phyloP scores from a whole-genome alignment of 2,113 vertebrate species.

The Malurus alboscapulatus region DNA sequence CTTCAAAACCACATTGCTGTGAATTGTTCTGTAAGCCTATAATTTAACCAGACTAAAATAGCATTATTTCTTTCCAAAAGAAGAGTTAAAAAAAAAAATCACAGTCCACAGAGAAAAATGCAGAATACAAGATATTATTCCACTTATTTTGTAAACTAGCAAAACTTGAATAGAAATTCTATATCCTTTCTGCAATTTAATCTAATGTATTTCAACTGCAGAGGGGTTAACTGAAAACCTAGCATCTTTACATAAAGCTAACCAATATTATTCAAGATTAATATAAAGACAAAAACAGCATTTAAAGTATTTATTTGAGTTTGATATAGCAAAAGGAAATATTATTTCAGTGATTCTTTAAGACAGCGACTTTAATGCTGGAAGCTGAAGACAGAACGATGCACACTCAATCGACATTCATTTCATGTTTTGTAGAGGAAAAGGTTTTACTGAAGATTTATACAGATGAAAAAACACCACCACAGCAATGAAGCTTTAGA shows the following conservation, averaged over 20 bases:
- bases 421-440: background rate
- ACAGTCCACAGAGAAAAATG: background rate
- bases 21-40: background rate
- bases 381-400: background rate
- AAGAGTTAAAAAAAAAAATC: background rate
- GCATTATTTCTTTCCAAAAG: background rate
- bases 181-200: background rate
- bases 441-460: conserved; percentile 37
- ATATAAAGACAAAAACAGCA: background rate
- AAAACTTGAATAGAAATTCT: background rate
- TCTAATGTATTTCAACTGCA: background rate
- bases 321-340: background rate
- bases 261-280: background rate
- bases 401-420: background rate
- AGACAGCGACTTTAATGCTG: conserved; percentile 18
- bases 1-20: background rate
- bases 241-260: background rate
- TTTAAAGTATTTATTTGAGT: background rate
- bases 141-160: background rate
- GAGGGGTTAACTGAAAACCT: conserved; percentile 1
- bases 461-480: background rate
- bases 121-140: background rate
- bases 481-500: background rate
- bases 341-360: conserved; percentile 36
- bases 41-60: background rate